Evolutionary conservation across 2,888 invertebrate species (phyloP), one percentile per base, ranked within the genome.

Genomic region (Dascillus cervinus): DNA sequence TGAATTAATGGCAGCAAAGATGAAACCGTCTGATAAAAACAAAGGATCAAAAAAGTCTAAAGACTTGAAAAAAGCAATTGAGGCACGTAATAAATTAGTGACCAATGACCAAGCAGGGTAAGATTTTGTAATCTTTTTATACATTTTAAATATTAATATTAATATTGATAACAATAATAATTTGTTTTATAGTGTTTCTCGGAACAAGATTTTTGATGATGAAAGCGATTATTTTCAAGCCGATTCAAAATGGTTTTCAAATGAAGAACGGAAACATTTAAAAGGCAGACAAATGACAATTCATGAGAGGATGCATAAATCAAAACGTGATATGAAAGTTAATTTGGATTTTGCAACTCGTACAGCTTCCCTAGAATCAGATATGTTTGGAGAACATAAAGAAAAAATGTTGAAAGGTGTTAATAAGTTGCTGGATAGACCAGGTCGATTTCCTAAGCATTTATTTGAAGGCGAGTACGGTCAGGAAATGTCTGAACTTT

Each of bases 151-250:
- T 10, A 33, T 11, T 20, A 9, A 26, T 22, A 11, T 12, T 29
- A 34, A 13, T 10, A 9, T 25, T 13, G 12, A 17, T 9, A 11
- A 11, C 3, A 19, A 12, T 34, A 31, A 13, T 10, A 12, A 12
- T n/a, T n/a, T n/a, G n/a, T n/a, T n/a, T 40, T 58, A 12, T 50
- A 84, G 86, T 54, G 78, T 78, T 46, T 72, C 75, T 20, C 74
- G 85, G 32, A 82, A 80, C 2, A 77, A 75, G 55, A 86, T 92
- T 3, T 88, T 86, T 23, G 96, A 97, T 60, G 96, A 96, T 58
- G 91, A 96, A 59, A 78, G 83, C 42, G 96, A 96, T 62, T 96
- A 96, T 63, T 97, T 89, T 60, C 77, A 79, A 52, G 73, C 81
- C 17, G 78, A 77, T 53, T 86, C 85, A 44, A 81, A 81, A 12